Base-by-base conservation (phyloP, 2,113 vertebrate genomes). In the Pontoporia blainvillei region DNA sequence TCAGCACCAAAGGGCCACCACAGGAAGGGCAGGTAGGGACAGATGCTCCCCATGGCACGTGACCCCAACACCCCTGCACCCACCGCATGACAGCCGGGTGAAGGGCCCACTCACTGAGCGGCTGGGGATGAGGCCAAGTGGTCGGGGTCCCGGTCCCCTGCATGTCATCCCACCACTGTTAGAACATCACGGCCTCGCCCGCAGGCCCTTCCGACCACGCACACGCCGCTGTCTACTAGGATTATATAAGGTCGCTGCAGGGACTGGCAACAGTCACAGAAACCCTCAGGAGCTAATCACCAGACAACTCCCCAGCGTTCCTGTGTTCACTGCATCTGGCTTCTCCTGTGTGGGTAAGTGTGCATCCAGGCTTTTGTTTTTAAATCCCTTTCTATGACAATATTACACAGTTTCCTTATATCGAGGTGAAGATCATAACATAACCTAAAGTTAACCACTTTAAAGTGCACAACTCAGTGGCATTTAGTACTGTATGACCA, bases 271-370 rank as follows among this genome's bases (percentile, higher is more conserved):
- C 5, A 27, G 8, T 4, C 39, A 23, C 25, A 5, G 25, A 13
- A 57, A 67, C 11, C 79, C 15, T 4, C 0, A 14, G 1, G 72
- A 44, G 59, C 59, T 4, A 3, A 7, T 17, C 27, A 10, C n/a
- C 57, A 23, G 66, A 18, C 44, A 8, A 23, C 18, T 12, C 44
- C 41, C 25, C 57, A 1, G 57, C 1, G 0, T 5, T 12, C 8
- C 5, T 20, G 1, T 5, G 41, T 2, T 2, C 3, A 1, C 21
- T 7, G 7, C 71, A 12, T 4, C 34, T 2, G 3, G 13, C 41
- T 13, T 23, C 34, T 12, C 59, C 1, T 2, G 34, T 11, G 34
- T 11, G 79, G 34, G 6, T 4, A 21, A 1, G 31, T 36, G 39
- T 0, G 8, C 23, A n/a, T 2, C 23, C 8, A 4, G 18, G 27